These are phyloP conservation scores for Tenthredo amoena DNA, from an alignment of 2,888 invertebrate species.

Conservation along the genomic window DNA sequence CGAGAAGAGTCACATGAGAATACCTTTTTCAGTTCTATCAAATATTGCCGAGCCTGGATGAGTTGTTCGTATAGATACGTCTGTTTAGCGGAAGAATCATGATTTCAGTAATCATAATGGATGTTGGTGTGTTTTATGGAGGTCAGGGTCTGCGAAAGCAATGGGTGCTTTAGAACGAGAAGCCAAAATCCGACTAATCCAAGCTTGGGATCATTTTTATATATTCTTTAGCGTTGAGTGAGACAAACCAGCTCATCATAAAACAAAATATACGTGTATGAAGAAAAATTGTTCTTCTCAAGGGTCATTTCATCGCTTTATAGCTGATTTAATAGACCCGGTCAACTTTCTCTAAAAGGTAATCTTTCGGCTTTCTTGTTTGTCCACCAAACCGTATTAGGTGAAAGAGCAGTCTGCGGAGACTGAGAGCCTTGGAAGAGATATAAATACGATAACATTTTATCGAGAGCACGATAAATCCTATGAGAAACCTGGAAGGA, in stretches of 20 bases:
- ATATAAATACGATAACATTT: neutral
- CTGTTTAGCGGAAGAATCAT: neutral
- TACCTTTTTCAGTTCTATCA: neutral
- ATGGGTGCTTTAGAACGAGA: neutral
- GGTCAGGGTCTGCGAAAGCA: neutral
- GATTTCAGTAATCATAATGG: neutral
- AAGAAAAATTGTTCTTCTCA: neutral
- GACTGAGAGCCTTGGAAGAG: neutral
- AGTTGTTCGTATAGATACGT: neutral
- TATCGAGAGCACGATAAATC: neutral
- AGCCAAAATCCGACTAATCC: neutral
- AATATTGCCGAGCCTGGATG: neutral
- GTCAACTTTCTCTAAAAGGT: neutral
- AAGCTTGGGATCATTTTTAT: neutral
- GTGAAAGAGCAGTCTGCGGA: neutral
- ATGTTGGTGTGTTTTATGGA: neutral
- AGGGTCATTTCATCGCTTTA: constrained; percentile 1
- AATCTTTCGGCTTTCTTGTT: neutral
- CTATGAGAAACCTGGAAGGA: neutral
- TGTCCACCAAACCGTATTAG: neutral
- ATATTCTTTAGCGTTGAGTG: constrained; percentile 7
- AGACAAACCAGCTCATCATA: constrained; percentile 27
- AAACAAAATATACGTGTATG: neutral
- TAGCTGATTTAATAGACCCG: neutral
- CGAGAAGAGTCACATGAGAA: neutral